Conservation (phyloP, 2,113 vertebrate species). For the human (Homo sapiens) region GRCh38 chr9:892001-892500, state of each 20-base stretch:
- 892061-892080: background rate
- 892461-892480: background rate
- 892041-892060: background rate
- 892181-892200: background rate
- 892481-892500: accelerated
- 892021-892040: no score
- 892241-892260: background rate
- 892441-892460: background rate
- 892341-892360: background rate
- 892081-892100: background rate
- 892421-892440: accelerated
- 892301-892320: no score
- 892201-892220: accelerated
- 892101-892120: background rate
- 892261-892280: background rate
- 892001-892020: background rate
- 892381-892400: background rate
- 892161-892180: background rate
- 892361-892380: background rate
- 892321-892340: background rate
- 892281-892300: background rate
- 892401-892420: accelerated
- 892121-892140: background rate
- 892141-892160: background rate
- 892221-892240: background rate